phyloP scores from a whole-genome alignment of 2,888 invertebrate genomes.

The Mylabris sibirica region DNA sequence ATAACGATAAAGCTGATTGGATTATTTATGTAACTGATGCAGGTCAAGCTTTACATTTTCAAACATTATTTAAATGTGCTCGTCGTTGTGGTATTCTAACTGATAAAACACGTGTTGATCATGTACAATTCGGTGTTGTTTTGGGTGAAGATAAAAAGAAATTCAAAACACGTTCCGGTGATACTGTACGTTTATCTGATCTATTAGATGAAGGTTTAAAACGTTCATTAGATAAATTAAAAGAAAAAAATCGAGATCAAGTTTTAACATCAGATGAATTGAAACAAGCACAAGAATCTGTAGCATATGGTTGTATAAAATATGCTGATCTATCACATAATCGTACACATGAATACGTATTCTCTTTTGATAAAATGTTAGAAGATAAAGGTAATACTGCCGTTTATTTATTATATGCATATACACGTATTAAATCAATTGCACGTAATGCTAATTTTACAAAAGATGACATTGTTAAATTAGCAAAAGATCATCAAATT shows the following conservation, averaged over 20 bases:
- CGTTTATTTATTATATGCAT: slow-evolving; percentile 93
- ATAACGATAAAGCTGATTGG: slow-evolving; percentile 88
- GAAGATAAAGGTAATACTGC: slow-evolving; percentile 99
- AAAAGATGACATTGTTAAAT: slow-evolving; percentile 67
- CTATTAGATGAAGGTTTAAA: slow-evolving; percentile 91
- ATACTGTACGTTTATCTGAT: slow-evolving; percentile 83
- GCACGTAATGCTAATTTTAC: slow-evolving; percentile 79
- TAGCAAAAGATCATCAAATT: slow-evolving; percentile 68
- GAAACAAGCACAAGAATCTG: slow-evolving; percentile 82
- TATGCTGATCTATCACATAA: slow-evolving; percentile 97
- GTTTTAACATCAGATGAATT: slow-evolving; percentile 83
- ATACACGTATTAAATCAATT: slow-evolving; percentile 92
- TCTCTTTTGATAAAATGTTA: slow-evolving; percentile 99
- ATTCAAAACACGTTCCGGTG: slow-evolving; percentile 98
- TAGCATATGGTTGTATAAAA: slow-evolving; percentile 98
- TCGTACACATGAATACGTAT: slow-evolving; percentile 92
- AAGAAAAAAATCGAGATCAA: slow-evolving; percentile 87
- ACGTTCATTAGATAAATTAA: slow-evolving; percentile 81
- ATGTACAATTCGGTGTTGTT: slow-evolving; percentile 96
- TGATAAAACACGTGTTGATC: slow-evolving; percentile 78
- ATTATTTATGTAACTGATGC: slow-evolving; percentile 93
- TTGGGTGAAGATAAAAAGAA: slow-evolving; percentile 98
- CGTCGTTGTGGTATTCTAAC: slow-evolving; percentile 75
- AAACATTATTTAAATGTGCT: slow-evolving; percentile 81
- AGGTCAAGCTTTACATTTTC: slow-evolving; percentile 84